phyloP scores from a whole-genome alignment of 2,113 vertebrate genomes.

The Microcebus griseorufus region DNA sequence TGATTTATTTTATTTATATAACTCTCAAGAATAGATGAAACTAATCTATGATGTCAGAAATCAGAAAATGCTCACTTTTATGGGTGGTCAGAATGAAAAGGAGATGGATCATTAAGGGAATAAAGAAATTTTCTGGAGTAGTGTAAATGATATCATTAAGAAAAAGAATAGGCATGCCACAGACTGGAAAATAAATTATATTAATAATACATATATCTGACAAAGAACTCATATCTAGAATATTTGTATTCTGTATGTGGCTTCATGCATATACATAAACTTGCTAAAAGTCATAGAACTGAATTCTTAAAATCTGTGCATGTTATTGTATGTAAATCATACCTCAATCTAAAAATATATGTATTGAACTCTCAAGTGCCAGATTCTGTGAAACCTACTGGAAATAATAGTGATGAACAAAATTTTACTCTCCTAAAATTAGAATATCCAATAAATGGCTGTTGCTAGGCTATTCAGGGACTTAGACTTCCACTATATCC shows the following conservation, averaged over 20 bases:
- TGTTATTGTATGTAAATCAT: neutral
- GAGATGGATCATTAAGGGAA: neutral
- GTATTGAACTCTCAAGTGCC: neutral
- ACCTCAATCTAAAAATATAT: neutral
- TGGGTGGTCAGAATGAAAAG: neutral
- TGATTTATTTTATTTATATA: constrained; percentile 5
- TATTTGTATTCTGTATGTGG: neutral
- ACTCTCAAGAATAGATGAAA: neutral
- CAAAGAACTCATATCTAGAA: neutral
- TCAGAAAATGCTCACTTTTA: neutral
- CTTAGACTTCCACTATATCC: neutral
- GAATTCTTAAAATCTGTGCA: neutral
- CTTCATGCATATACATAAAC: neutral
- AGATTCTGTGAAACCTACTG: neutral
- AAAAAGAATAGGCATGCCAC: neutral
- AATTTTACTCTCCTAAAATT: neutral
- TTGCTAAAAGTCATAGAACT: neutral
- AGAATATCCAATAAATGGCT: neutral
- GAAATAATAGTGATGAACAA: neutral
- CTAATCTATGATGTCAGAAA: neutral
- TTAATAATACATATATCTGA: neutral
- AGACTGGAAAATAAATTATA: neutral
- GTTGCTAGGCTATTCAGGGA: neutral
- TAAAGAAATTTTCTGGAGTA: neutral
- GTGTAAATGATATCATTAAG: neutral